Evolutionary conservation across 2,113 vertebrate species (phyloP), one percentile per base, ranked within the genome.

Genomic region (Prinia subflava): DNA sequence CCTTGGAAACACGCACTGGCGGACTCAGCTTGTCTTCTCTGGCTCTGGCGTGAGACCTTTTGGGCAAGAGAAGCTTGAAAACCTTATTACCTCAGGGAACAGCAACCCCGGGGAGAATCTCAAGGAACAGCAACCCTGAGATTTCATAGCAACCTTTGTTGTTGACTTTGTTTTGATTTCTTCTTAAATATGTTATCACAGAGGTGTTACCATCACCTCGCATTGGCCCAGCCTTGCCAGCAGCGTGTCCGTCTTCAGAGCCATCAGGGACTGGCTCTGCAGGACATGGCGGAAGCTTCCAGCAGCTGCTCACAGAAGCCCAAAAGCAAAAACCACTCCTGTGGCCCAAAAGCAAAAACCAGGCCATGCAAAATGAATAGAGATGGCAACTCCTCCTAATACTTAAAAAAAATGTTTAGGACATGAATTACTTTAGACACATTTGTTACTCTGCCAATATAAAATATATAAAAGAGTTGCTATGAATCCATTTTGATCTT

Each of bases 121-220:
- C n/a, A n/a, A n/a, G n/a, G n/a, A n/a, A n/a, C n/a, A n/a, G n/a
- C n/a, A n/a, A n/a, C n/a, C n/a, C n/a, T n/a, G n/a, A n/a, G n/a
- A n/a, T n/a, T 30, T 12, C 12, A 15, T 3, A 74, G 12, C 5
- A 28, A 15, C 11, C 19, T 56, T 47, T 47, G 8, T 23, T 74
- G n/a, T 41, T 64, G 57, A 73, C 7, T 55, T 55, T 31, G 53
- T 31, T 31, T 20, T 31, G 33, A 35, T 64, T 50, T 42, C 35
- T n/a, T 64, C 41, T 55, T 41, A 56, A 39, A 23, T 55, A 7
- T 15, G 4, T 64, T 28, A n/a, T 8, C 7, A 5, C 9, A 9
- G 59, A 47, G 12, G 7, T 0, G 0, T 65, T 28, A 16, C 6
- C 30, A 49, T 1, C n/a, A 4, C n/a, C 8, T 56, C 19, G n/a